Conservation (phyloP, 2,797 vertebrate genomes). For the Chelon labrosus region DNA sequence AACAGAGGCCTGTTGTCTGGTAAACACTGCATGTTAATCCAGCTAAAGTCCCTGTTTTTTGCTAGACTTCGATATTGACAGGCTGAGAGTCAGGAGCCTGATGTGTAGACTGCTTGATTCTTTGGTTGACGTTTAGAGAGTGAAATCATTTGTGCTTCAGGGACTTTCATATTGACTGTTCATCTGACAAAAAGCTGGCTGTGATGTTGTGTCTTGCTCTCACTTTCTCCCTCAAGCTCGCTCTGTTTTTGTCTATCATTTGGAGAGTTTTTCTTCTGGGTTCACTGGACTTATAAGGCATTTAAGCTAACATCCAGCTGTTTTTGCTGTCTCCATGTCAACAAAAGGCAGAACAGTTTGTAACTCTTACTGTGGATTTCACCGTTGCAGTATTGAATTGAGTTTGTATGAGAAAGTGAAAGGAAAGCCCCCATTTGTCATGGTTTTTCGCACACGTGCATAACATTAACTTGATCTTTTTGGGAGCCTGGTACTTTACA, state of each 20-base stretch:
- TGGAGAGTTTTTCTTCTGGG: conserved; percentile 50
- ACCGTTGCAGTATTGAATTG: not conserved
- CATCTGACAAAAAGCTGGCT: conserved; percentile 64
- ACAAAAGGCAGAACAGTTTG: conserved; percentile 33
- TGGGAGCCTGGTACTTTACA: conserved; percentile 19
- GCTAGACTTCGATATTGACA: conserved; percentile 61
- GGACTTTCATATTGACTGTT: conserved; percentile 66
- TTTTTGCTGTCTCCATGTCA: conserved; percentile 53
- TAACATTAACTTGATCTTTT: conserved; percentile 11
- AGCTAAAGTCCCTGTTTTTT: conserved; percentile 44
- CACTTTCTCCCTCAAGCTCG: conserved; percentile 11
- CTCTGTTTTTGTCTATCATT: conserved; percentile 45
- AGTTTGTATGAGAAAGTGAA: not conserved
- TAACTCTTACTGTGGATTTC: conserved; percentile 33
- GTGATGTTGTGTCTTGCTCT: conserved; percentile 50
- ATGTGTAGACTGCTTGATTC: conserved; percentile 62
- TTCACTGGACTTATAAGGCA: conserved; percentile 46
- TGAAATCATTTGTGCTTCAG: conserved; percentile 62
- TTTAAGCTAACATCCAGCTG: conserved; percentile 54
- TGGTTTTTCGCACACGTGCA: conserved; percentile 9
- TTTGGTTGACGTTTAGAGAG: conserved; percentile 65
- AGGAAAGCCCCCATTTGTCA: conserved; percentile 8
- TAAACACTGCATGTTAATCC: conserved; percentile 69
- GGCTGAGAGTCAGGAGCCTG: conserved; percentile 55
- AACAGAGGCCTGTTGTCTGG: conserved; percentile 69